Evolutionary conservation across 2,113 vertebrate species (phyloP).

Genomic region (Amphiprion ocellaris): DNA sequence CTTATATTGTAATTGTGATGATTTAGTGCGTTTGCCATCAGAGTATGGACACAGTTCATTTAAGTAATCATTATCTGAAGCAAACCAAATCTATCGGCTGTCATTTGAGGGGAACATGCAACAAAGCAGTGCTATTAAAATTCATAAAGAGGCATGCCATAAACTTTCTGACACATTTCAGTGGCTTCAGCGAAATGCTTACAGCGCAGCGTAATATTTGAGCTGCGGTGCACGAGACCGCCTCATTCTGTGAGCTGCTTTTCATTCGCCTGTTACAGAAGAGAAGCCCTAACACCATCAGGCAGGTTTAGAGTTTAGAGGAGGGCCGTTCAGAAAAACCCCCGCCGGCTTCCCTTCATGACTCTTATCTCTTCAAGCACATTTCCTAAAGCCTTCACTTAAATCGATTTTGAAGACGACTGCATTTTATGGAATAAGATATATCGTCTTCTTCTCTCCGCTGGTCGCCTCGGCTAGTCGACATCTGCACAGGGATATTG

Average conservation of each 20-base stretch:
- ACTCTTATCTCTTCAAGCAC: conserved; percentile 77
- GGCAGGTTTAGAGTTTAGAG: conserved; percentile 68
- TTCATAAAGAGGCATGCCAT: conserved; percentile 32
- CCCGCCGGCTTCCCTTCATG: conserved; percentile 54
- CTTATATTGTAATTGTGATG: conserved; percentile 51
- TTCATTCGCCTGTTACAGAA: conserved; percentile 58
- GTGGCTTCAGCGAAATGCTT: conserved; percentile 66
- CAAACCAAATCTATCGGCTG: conserved; percentile 48
- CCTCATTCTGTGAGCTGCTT: conserved; percentile 55
- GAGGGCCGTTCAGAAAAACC: conserved; percentile 41
- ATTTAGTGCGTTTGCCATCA: conserved; percentile 60
- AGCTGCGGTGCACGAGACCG: conserved; percentile 45
- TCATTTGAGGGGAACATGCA: conserved; percentile 36
- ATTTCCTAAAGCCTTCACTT: conserved; percentile 73
- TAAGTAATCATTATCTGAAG: conserved; percentile 56
- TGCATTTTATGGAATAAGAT: conserved; percentile 70
- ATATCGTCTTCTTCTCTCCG: conserved; percentile 20
- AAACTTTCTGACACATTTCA: conserved; percentile 67
- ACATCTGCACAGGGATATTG: conserved; percentile 18
- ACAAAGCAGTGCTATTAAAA: conserved; percentile 59
- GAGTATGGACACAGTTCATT: conserved; percentile 55
- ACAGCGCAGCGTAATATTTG: conserved; percentile 44
- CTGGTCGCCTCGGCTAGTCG: background rate
- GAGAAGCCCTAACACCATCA: conserved; percentile 54
- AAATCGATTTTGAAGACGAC: conserved; percentile 74